Evolutionary conservation across 2,113 vertebrate genomes (phyloP).

Genomic region (Cercopithecus mona): DNA sequence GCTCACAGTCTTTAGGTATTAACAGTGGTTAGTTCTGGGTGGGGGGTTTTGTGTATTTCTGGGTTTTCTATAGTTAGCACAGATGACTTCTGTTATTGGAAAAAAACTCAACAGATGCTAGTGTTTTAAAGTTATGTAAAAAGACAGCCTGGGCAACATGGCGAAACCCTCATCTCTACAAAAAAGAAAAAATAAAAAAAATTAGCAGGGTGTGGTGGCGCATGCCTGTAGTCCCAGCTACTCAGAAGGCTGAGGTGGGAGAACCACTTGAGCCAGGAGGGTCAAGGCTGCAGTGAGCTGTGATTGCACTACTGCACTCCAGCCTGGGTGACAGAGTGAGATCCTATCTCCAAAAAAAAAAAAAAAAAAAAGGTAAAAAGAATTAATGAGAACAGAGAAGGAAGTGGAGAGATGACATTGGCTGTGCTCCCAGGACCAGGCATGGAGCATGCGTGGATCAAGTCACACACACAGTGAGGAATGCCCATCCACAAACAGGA

Average conservation of each 20-base stretch:
- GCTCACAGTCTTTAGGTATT: background rate
- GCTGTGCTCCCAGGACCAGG: background rate
- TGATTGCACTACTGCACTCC: too few relatives aligned
- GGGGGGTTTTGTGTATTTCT: background rate
- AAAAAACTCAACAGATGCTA: background rate
- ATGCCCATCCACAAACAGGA: background rate
- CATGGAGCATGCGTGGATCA: fast-evolving
- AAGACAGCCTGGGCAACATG: background rate
- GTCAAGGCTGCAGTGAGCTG: too few relatives aligned
- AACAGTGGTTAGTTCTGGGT: background rate
- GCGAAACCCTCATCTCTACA: too few relatives aligned
- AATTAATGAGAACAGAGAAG: background rate
- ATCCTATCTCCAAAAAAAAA: too few relatives aligned
- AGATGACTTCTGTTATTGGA: background rate
- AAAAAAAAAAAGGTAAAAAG: background rate
- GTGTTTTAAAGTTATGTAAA: background rate
- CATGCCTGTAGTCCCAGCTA: too few relatives aligned
- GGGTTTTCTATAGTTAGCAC: background rate
- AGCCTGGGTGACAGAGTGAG: too few relatives aligned
- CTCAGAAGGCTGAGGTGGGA: too few relatives aligned
- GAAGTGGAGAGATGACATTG: background rate
- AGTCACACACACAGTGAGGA: too few relatives aligned
- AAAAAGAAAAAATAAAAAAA: too few relatives aligned
- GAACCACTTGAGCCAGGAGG: too few relatives aligned
- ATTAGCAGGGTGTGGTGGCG: too few relatives aligned